Conservation (phyloP, 1,140 invertebrate species). For the Heliconius nattereri region DNA sequence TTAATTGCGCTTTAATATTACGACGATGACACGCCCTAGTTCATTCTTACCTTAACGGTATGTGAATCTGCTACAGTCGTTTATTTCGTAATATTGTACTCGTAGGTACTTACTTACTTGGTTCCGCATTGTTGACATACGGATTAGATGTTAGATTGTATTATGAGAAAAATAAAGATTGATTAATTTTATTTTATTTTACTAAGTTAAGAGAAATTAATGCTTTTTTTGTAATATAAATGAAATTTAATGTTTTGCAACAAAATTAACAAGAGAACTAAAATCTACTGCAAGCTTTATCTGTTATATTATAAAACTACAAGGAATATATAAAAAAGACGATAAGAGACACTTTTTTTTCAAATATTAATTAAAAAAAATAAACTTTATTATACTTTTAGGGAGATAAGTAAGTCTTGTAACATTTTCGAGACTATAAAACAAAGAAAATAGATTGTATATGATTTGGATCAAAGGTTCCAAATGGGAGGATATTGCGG, state of each 20-base stretch:
- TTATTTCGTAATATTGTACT: conserved; percentile 36
- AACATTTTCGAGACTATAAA: conserved; percentile 11
- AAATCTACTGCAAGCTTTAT: too few species aligned
- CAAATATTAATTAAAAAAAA: too few species aligned
- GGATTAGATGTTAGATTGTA: neutral
- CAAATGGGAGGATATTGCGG: conserved; percentile 54
- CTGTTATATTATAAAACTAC: too few species aligned
- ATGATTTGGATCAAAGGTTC: conserved; percentile 51
- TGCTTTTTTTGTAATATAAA: neutral
- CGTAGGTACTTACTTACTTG: neutral
- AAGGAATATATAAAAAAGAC: too few species aligned
- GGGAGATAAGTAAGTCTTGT: neutral
- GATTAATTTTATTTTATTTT: neutral
- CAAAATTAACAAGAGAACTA: too few species aligned
- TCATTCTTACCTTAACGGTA: conserved; percentile 44
- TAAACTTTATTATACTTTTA: neutral
- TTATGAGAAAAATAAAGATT: neutral
- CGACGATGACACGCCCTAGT: conserved; percentile 47
- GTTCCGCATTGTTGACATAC: conserved; percentile 31
- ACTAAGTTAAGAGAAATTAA: neutral
- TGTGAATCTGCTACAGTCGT: conserved; percentile 44
- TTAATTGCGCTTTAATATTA: conserved; percentile 57
- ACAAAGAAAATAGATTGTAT: conserved; percentile 29
- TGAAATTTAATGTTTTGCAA: neutral
- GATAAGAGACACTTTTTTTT: too few species aligned